Percentiles rank a stretch among this genome's conserved stretches.
phyloP scores from a whole-genome alignment of 2,113 vertebrate genomes.

The Proterorhinus semilunaris region DNA sequence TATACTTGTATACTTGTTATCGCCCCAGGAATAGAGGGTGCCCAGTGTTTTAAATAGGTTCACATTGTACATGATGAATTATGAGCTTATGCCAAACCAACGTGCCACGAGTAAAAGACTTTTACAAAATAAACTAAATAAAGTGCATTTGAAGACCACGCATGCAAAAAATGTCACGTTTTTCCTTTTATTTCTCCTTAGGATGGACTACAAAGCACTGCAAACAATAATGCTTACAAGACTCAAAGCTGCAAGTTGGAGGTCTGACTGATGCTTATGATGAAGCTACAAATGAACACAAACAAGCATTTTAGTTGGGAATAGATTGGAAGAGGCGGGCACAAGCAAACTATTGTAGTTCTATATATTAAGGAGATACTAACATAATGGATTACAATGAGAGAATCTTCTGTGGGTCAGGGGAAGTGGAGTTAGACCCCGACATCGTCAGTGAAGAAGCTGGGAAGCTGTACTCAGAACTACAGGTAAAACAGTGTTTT shows the following conservation, averaged over 20 bases:
- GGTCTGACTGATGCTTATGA: background rate
- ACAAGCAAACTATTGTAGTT: background rate
- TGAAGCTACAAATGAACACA: slow-evolving; percentile 26
- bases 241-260: background rate
- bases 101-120: background rate
- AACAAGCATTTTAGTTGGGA: background rate
- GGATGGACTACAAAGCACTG: slow-evolving; percentile 59
- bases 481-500: slow-evolving; percentile 68
- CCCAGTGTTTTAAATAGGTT: background rate
- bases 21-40: too few relatives aligned
- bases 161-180: too few relatives aligned
- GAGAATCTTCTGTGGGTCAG: slow-evolving; percentile 62
- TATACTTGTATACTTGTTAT: too few relatives aligned
- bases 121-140: too few relatives aligned
- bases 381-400: slow-evolving; percentile 73
- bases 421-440: slow-evolving; percentile 75
- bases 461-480: slow-evolving; percentile 78
- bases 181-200: slow-evolving; percentile 40
- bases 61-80: slow-evolving; percentile 4
- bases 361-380: slow-evolving; percentile 9
- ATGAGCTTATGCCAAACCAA: slow-evolving; percentile 4
- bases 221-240: slow-evolving; percentile 23
- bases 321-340: background rate
- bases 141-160: too few relatives aligned
- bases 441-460: slow-evolving; percentile 81